These are phyloP conservation scores for Aplodontia rufa DNA, from an alignment of 2,113 vertebrate genomes.

Conservation along the genomic window DNA sequence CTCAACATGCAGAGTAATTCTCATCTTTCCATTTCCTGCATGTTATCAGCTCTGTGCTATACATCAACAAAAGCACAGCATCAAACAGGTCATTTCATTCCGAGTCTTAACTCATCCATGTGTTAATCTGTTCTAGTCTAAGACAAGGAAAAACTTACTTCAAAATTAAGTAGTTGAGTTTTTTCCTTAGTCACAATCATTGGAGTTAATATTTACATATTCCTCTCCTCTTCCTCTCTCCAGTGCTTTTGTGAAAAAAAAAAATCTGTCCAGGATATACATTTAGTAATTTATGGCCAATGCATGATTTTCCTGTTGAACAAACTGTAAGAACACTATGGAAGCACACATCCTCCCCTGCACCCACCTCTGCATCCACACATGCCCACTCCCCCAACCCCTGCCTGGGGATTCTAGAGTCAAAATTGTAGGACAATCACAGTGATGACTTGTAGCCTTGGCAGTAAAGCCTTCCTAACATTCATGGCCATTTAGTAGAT, in stretches of 20 bases:
- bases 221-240: not conserved
- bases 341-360: not conserved
- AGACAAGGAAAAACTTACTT: conserved; percentile 15
- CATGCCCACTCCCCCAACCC: not conserved
- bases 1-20: not conserved
- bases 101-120: not conserved
- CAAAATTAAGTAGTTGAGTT: conserved; percentile 6
- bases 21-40: not conserved
- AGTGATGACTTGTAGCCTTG: not conserved
- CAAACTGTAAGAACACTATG: not conserved
- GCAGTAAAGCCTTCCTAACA: conserved; percentile 7
- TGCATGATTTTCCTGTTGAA: not conserved
- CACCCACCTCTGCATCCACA: not conserved
- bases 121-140: not conserved
- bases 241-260: not conserved
- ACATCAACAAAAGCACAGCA: not conserved
- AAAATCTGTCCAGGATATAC: not conserved
- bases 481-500: not conserved
- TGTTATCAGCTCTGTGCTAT: not conserved
- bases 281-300: not conserved
- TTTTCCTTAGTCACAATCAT: not conserved
- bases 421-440: not conserved
- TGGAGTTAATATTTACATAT: not conserved
- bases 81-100: not conserved
- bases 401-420: not conserved